Conservation (phyloP, 64 coral and sea anemone species). For the Stichodactyla helianthus region DNA sequence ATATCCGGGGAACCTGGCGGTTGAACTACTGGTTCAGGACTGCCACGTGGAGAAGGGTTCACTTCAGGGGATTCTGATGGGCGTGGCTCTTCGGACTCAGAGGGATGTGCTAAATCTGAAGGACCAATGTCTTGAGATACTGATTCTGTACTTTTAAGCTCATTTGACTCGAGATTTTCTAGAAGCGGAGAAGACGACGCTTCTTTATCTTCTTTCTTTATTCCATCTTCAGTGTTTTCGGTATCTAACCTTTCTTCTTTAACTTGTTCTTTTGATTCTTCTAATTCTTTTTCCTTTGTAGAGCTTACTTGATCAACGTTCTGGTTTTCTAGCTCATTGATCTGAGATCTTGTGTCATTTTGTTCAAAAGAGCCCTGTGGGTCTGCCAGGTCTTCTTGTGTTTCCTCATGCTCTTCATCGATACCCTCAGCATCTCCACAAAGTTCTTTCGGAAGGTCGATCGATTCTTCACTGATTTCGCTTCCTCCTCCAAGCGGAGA, state of each 20-base stretch:
- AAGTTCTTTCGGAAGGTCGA: conserved; percentile 15
- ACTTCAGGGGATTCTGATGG: neutral
- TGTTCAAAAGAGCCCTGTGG: neutral
- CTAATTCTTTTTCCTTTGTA: neutral
- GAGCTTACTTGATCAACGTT: neutral
- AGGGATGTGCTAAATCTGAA: neutral
- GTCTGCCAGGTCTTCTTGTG: neutral
- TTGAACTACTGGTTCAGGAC: conserved; percentile 14
- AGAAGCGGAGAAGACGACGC: neutral
- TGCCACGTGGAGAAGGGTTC: neutral
- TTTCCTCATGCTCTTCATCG: neutral
- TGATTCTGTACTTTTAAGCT: neutral
- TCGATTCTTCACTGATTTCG: conserved; percentile 9
- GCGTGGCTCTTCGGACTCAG: neutral
- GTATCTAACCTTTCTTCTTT: neutral
- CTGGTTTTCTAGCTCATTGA: too few species aligned
- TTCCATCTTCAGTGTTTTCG: neutral
- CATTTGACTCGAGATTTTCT: neutral
- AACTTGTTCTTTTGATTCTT: neutral
- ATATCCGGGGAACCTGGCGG: conserved; percentile 61
- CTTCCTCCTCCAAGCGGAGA: conserved; percentile 9
- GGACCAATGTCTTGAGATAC: neutral
- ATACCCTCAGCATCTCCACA: neutral
- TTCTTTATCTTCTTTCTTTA: neutral
- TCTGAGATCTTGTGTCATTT: neutral